Evolutionary conservation across 2,113 vertebrate species (phyloP), one percentile per base, ranked within the genome.

Genomic region (Hippocampus abdominalis): DNA sequence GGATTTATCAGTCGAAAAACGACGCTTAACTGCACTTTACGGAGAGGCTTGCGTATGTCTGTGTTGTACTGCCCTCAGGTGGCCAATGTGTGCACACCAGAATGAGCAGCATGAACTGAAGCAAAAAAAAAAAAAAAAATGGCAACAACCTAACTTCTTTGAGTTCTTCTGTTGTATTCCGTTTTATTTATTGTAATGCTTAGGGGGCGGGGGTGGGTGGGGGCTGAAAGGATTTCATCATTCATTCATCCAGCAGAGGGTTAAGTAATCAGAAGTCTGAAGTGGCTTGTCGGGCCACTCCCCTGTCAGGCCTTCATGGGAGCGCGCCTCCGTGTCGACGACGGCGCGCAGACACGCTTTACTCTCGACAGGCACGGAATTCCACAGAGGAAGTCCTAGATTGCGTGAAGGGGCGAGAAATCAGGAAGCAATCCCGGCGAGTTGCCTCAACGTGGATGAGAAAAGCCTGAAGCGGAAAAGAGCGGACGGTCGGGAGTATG

Each of bases 231-330:
- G 15, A 48, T 48, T 48, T 20, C 20, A 20, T 51, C 48, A 49
- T 49, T 44, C 4, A 49, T 49, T 49, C 48, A 51, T 51, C 16
- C 48, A 51, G 48, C 48, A 61, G 56, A 27, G 27, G 25, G 54
- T 57, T 57, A 29, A 61, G 16, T 66, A 9, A 54, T n/a, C n/a
- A 54, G 21, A 57, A 63, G 56, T 70, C 27, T 39, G 25, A 61
- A 76, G 70, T 4, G 83, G 86, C 74, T 66, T 79, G 72, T 77
- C 36, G 68, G 66, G 87, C 89, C 87, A 88, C 87, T 87, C 90
- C 90, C 89, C 83, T 78, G 72, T 69, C 82, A 72, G 86, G 83
- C 87, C 83, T 84, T 74, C 78, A 66, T 87, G 85, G 85, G 80
- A 72, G 68, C 90, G 89, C 90, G 91, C 87, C 18, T 81, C 40